Conservation (phyloP, 2,797 vertebrate genomes). For the Macrochelys suwanniensis region DNA sequence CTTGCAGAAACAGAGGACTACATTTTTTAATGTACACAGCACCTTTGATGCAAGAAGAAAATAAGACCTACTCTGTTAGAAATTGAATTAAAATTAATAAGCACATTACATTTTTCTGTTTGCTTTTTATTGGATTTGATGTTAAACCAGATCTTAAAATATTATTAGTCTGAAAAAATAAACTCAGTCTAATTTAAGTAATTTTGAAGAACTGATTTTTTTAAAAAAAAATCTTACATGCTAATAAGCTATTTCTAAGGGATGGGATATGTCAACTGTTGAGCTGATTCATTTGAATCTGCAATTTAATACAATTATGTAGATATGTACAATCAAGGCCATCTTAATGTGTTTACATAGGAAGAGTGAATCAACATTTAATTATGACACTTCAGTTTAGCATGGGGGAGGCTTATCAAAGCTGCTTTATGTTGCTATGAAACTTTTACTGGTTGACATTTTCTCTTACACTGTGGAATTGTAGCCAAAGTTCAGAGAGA, state of each 20-base stretch:
- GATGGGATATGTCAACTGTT: conserved; percentile 19
- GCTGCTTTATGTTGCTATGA: background rate
- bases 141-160: background rate
- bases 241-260: background rate
- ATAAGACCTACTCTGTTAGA: rapidly evolving
- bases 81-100: background rate
- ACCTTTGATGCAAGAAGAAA: background rate
- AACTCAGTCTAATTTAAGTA: background rate
- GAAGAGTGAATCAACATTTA: conserved; percentile 26
- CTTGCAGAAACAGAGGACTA: background rate
- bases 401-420: background rate
- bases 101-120: background rate
- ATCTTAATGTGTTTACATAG: background rate
- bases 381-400: conserved; percentile 19
- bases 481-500: background rate
- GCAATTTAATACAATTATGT: conserved; percentile 59
- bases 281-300: conserved; percentile 44
- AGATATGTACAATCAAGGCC: conserved; percentile 32
- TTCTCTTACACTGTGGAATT: background rate
- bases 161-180: background rate
- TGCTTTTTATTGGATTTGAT: background rate
- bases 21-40: rapidly evolving
- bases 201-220: conserved; percentile 1
- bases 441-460: background rate
- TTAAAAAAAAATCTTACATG: background rate